A percentile compares a stretch with the other conserved stretches of the same genome.
Evolutionary conservation across 2,113 vertebrate species (phyloP).

Genomic region (Pachyramphus minor): DNA sequence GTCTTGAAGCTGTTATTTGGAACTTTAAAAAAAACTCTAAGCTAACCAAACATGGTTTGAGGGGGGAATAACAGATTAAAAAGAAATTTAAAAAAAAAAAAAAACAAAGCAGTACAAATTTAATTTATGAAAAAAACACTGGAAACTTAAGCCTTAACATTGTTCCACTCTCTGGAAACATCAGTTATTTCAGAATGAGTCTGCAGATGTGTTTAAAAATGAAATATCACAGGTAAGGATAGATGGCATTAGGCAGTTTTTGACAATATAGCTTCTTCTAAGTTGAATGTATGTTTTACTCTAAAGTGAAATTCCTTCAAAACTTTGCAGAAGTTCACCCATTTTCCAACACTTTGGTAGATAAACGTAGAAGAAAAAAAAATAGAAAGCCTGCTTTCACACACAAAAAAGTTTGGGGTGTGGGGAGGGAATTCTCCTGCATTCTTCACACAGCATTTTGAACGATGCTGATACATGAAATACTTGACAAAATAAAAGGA

Average conservation of each 20-base stretch:
- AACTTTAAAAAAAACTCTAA: not conserved
- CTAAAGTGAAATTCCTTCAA: not conserved
- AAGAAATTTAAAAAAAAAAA: no score
- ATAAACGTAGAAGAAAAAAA: not conserved
- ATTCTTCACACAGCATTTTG: not conserved
- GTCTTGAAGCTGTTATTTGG: not conserved
- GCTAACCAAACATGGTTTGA: not conserved
- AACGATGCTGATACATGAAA: not conserved
- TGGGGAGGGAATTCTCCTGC: not conserved
- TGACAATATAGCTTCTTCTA: not conserved
- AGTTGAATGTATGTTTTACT: not conserved
- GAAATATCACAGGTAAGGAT: not conserved
- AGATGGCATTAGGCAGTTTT: not conserved
- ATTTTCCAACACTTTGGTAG: not conserved
- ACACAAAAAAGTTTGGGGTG: accelerated
- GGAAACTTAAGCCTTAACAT: not conserved
- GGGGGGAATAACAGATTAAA: accelerated
- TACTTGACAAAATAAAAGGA: not conserved
- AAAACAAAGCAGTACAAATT: accelerated
- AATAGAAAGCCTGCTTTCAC: not conserved
- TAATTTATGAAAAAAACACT: not conserved
- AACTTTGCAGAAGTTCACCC: not conserved
- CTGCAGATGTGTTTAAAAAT: not conserved
- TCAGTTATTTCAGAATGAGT: not conserved
- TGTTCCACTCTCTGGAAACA: not conserved